These are phyloP conservation scores for Balearica regulorum DNA, from an alignment of 2,797 vertebrate genomes.

Conservation along the genomic window DNA sequence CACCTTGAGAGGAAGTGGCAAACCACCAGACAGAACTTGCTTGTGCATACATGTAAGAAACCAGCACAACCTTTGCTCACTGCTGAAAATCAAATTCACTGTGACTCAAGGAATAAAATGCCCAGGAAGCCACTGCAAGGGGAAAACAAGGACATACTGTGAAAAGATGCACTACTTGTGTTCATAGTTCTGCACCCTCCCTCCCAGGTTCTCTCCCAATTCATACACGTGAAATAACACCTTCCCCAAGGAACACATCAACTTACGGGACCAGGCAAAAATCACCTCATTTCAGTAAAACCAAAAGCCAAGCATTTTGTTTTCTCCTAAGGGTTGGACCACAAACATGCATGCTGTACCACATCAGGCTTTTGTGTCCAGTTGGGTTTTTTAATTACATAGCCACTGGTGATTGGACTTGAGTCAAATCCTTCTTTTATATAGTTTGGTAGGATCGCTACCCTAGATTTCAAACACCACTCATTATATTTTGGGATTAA, in stretches of 20 bases:
- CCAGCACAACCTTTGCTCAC: accelerated
- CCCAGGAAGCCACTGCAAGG: accelerated
- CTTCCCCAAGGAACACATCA: neutral
- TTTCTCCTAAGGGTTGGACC: neutral
- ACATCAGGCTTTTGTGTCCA: neutral
- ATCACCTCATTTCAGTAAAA: neutral
- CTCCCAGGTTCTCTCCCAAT: neutral
- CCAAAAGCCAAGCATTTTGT: neutral
- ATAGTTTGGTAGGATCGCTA: neutral
- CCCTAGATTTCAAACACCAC: neutral
- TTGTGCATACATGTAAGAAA: neutral
- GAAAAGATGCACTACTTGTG: neutral
- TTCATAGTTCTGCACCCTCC: neutral
- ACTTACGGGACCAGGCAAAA: neutral
- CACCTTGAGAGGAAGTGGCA: neutral
- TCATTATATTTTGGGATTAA: neutral
- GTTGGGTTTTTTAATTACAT: neutral
- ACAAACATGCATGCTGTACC: accelerated
- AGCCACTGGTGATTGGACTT: neutral
- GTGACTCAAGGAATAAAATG: neutral
- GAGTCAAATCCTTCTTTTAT: neutral
- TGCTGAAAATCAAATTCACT: neutral
- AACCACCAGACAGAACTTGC: neutral
- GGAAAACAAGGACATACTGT: neutral
- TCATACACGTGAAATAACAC: accelerated